These are phyloP conservation scores for Holcopasites calliopsidis DNA, from an alignment of 1,140 invertebrate genomes.

Conservation along the genomic window DNA sequence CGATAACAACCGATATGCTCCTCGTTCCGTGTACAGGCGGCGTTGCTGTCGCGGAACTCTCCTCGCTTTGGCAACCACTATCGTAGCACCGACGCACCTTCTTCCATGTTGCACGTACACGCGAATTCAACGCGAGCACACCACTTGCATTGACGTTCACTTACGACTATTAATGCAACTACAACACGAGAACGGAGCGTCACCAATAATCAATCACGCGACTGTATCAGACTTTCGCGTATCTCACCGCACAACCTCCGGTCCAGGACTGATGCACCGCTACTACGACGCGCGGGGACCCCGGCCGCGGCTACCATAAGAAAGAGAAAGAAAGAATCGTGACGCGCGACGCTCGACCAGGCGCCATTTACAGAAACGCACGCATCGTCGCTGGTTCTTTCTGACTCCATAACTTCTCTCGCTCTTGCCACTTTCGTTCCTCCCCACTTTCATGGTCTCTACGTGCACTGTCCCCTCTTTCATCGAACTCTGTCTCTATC, in stretches of 20 bases:
- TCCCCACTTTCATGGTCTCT: background rate
- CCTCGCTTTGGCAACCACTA: slow-evolving; percentile 61
- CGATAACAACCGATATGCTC: slow-evolving; percentile 48
- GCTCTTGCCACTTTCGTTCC: slow-evolving; percentile 4
- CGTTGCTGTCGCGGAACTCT: slow-evolving; percentile 51
- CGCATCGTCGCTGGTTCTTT: slow-evolving; percentile 39
- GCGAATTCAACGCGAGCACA: slow-evolving; percentile 45
- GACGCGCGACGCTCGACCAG: slow-evolving; percentile 62
- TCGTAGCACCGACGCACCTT: slow-evolving; percentile 64
- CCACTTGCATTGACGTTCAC: slow-evolving; percentile 58
- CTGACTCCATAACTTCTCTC: background rate
- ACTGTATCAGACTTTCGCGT: slow-evolving; percentile 7
- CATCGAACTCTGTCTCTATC: background rate
- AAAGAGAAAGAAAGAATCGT: slow-evolving; percentile 50
- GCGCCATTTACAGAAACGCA: slow-evolving; percentile 71
- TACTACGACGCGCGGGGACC: slow-evolving; percentile 14
- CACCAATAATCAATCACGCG: slow-evolving; percentile 1
- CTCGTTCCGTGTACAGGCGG: slow-evolving; percentile 49
- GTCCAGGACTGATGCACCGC: slow-evolving; percentile 48
- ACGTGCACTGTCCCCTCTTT: slow-evolving; percentile 1
- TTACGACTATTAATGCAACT: slow-evolving; percentile 20
- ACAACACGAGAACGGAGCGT: background rate
- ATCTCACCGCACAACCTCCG: slow-evolving; percentile 39
- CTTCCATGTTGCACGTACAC: slow-evolving; percentile 61
- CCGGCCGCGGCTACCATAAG: slow-evolving; percentile 19